Base-by-base conservation (phyloP, 2,113 vertebrate species). In the Mormyrus iriodes region DNA sequence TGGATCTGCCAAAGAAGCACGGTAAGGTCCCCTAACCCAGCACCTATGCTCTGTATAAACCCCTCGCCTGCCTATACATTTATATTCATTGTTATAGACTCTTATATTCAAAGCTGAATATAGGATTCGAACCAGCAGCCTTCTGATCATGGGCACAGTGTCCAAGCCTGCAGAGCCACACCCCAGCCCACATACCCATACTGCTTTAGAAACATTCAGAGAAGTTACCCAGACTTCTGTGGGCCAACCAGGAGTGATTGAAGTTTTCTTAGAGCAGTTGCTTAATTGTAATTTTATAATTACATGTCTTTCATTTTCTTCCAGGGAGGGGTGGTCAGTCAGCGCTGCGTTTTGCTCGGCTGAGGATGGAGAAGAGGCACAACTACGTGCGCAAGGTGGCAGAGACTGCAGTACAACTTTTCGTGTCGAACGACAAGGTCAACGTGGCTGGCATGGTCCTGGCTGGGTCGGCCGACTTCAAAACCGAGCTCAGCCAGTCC, bases 1-100 rank as follows among this genome's bases (percentile, higher is more conserved):
- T 99, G 96, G 98, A 99, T 95, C 96, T 99, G 92, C 98, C 98
- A 95, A 99, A 99, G 95, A 99, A 99, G 94, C 98, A 99, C 42
- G 98, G 98, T 99, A 97, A 95, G 0, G 0, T 35, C 39, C 46
- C 15, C 85, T 12, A 35, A 27, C 49, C 31, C 27, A 2, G 1
- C 35, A 9, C 35, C 19, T 44, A 7, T 46, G 31, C 55, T 13
- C 48, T 39, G 6, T 13, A 27, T 0, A 13, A 12, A 21, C 24
- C 24, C 12, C n/a, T 17, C 49, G 3, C 49, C 24, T 39, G n/a
- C 85, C 49, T 27, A 49, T 4, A n/a, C 12, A 48, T 10, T 24
- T 27, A 35, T n/a, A 12, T 76, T 3, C 27, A 42, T 42, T 19
- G 9, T 19, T 15, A 4, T 15, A 42, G 15, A 42, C 4, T 4